phyloP scores from a whole-genome alignment of 2,888 invertebrate genomes.

The Dendrolimus pini region DNA sequence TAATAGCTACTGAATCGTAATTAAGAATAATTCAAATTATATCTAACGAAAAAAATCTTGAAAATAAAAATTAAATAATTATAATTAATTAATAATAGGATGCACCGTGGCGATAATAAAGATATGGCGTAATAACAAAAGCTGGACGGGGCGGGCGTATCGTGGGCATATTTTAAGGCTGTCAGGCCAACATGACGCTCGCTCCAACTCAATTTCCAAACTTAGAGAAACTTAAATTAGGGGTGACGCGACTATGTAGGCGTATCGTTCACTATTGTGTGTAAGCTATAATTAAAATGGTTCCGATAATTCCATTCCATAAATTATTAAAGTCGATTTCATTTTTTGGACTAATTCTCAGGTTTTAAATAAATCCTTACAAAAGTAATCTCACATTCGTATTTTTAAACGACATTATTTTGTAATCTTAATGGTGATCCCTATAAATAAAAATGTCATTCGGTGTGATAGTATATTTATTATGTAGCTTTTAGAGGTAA shows the following conservation, averaged over 20 bases:
- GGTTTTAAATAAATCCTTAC: too few relatives aligned
- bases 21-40: too few relatives aligned
- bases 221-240: constrained; percentile 57
- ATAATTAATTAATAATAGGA: background rate
- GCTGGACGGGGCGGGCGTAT: constrained; percentile 34
- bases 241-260: constrained; percentile 45
- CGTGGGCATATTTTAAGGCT: constrained; percentile 64
- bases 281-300: constrained; percentile 20
- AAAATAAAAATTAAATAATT: too few relatives aligned
- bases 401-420: too few relatives aligned
- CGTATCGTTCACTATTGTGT: constrained; percentile 39
- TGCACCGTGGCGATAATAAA: background rate
- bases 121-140: constrained; percentile 16
- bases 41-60: too few relatives aligned
- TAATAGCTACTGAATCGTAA: too few relatives aligned
- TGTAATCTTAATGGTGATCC: too few relatives aligned
- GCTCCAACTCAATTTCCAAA: constrained; percentile 36
- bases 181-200: constrained; percentile 65
- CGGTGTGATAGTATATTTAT: too few relatives aligned
- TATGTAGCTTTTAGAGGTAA: too few relatives aligned
- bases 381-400: too few relatives aligned
- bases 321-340: constrained; percentile 4
- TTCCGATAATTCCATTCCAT: constrained; percentile 23
- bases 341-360: background rate
- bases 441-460: too few relatives aligned